Evolutionary conservation across 2,113 vertebrate species (phyloP).

Genomic region (Piprites chloris): DNA sequence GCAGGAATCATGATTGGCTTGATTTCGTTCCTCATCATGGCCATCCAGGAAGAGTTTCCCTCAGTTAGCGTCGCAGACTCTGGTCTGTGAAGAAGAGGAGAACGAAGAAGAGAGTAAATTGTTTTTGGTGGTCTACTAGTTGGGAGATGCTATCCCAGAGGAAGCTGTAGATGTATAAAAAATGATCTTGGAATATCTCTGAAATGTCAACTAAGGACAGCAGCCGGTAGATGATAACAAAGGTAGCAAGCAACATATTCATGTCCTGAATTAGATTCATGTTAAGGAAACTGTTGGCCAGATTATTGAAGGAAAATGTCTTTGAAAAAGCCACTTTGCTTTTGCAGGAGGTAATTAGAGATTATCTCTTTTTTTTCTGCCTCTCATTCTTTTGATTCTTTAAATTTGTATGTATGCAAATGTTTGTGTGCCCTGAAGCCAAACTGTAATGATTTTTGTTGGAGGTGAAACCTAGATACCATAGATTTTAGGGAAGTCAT

Average conservation of each 20-base stretch:
- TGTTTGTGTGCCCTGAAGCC: background rate
- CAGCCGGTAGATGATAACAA: background rate
- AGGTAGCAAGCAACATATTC: background rate
- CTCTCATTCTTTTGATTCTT: background rate
- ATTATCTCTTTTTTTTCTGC: background rate
- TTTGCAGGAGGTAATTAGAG: background rate
- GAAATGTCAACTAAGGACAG: background rate
- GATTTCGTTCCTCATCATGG: background rate
- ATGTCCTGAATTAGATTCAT: background rate
- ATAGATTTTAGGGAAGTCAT: background rate
- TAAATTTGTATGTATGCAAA: background rate
- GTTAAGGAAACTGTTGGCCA: background rate
- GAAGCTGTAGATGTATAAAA: background rate
- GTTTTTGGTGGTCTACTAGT: background rate
- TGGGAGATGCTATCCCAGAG: background rate
- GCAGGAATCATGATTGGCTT: background rate
- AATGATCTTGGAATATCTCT: background rate
- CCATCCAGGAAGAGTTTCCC: rapidly evolving
- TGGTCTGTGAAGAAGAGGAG: background rate
- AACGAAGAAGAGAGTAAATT: background rate
- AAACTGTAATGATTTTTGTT: background rate
- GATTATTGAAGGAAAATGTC: background rate
- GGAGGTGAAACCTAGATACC: background rate
- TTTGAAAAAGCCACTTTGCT: background rate
- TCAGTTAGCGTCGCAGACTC: background rate